Conservation (phyloP, 2,113 vertebrate species). For the Acanthochromis polyacanthus region DNA sequence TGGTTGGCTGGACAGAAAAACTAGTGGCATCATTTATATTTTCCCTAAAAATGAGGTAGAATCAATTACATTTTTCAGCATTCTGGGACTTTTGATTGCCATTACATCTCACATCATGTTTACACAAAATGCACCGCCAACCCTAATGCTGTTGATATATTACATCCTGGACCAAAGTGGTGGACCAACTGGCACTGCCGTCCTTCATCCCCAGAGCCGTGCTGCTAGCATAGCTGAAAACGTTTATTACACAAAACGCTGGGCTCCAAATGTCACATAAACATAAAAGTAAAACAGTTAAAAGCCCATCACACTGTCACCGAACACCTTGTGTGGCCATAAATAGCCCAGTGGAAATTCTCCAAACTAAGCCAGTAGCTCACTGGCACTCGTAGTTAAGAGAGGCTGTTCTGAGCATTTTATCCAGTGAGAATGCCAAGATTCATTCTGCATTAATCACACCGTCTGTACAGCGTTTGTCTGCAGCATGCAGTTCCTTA, state of each 20-base stretch:
- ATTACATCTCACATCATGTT: neutral
- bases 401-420: slow-evolving; percentile 18
- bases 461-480: neutral
- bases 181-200: neutral
- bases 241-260: neutral
- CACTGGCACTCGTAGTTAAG: slow-evolving; percentile 5
- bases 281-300: neutral
- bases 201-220: slow-evolving; percentile 1
- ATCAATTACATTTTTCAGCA: slow-evolving; percentile 10
- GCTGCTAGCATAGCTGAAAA: slow-evolving; percentile 1
- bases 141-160: neutral
- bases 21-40: neutral
- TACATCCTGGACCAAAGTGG: slow-evolving; percentile 1
- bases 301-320: neutral
- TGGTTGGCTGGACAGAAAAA: neutral
- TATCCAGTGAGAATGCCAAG: slow-evolving; percentile 8
- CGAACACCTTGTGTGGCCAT: slow-evolving; percentile 11
- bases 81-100: neutral
- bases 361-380: slow-evolving; percentile 13
- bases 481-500: neutral
- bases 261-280: neutral
- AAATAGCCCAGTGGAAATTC: slow-evolving; percentile 8
- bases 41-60: slow-evolving; percentile 2
- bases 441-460: slow-evolving; percentile 7
- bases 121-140: slow-evolving; percentile 16